Conservation (phyloP, 2,888 invertebrate genomes). For the Biston betularia region DNA sequence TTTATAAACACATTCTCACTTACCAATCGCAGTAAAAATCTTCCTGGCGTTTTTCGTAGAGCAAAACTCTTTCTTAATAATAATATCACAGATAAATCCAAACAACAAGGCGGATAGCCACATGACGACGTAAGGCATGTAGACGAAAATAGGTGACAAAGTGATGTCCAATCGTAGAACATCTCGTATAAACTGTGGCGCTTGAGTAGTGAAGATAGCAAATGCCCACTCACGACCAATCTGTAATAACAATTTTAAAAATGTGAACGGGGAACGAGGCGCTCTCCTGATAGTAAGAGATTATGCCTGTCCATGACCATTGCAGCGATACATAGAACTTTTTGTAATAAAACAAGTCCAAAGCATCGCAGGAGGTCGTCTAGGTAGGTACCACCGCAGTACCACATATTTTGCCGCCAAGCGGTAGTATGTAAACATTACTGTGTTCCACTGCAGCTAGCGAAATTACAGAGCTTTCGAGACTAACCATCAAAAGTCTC, state of each 20-base stretch:
- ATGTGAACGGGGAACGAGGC: too few relatives aligned
- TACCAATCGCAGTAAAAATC: constrained; percentile 61
- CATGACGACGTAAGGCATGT: constrained; percentile 29
- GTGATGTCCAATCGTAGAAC: constrained; percentile 24
- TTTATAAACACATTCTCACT: constrained; percentile 3
- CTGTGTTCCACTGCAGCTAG: too few relatives aligned
- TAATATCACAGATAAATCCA: constrained; percentile 29
- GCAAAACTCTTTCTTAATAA: constrained; percentile 20
- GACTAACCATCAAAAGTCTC: too few relatives aligned
- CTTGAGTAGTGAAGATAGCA: constrained; percentile 13
- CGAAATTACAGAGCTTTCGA: too few relatives aligned
- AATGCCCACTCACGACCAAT: constrained; percentile 34
- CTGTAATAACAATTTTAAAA: constrained; percentile 20
- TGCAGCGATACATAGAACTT: too few relatives aligned
- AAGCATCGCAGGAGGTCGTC: too few relatives aligned
- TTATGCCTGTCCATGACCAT: too few relatives aligned
- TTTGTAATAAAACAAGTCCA: too few relatives aligned
- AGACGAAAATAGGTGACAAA: background rate
- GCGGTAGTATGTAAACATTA: too few relatives aligned
- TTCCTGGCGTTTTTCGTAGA: constrained; percentile 27
- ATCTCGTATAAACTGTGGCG: constrained; percentile 27
- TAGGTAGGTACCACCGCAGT: too few relatives aligned
- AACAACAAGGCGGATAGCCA: constrained; percentile 31
- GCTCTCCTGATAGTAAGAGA: too few relatives aligned
- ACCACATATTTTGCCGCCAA: too few relatives aligned